Conservation (phyloP, 2,113 vertebrate species). For the Myotis yumanensis region DNA sequence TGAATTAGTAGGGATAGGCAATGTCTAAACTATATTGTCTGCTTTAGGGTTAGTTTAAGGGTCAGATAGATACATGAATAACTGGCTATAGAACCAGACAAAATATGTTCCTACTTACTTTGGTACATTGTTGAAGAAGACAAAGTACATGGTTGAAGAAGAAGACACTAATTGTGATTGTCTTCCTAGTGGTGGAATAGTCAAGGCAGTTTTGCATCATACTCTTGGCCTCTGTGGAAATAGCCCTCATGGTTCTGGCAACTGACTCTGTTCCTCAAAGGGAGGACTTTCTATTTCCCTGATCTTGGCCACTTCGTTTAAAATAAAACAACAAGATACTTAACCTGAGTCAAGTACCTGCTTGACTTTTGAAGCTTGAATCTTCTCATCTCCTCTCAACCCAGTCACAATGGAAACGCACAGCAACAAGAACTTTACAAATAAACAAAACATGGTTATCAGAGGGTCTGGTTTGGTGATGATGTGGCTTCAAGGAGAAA, state of each 20-base stretch:
- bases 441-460: neutral
- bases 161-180: neutral
- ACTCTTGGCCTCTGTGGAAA: neutral
- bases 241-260: neutral
- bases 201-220: neutral
- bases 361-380: neutral
- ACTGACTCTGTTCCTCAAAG: neutral
- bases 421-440: neutral
- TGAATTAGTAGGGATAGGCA: neutral
- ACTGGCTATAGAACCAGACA: neutral
- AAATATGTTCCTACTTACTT: neutral
- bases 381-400: neutral
- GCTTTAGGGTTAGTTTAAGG: neutral
- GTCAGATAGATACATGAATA: neutral
- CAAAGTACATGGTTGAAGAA: neutral
- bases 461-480: neutral
- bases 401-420: neutral
- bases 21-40: neutral
- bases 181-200: neutral
- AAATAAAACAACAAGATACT: neutral
- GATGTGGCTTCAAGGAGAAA: neutral
- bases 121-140: neutral
- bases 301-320: neutral
- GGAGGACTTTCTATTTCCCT: neutral
- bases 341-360: neutral